A percentile compares a stretch with the other conserved stretches of the same genome.
These are phyloP conservation scores for Bovichtus variegatus DNA, from an alignment of 2,797 vertebrate genomes.

Conservation along the genomic window DNA sequence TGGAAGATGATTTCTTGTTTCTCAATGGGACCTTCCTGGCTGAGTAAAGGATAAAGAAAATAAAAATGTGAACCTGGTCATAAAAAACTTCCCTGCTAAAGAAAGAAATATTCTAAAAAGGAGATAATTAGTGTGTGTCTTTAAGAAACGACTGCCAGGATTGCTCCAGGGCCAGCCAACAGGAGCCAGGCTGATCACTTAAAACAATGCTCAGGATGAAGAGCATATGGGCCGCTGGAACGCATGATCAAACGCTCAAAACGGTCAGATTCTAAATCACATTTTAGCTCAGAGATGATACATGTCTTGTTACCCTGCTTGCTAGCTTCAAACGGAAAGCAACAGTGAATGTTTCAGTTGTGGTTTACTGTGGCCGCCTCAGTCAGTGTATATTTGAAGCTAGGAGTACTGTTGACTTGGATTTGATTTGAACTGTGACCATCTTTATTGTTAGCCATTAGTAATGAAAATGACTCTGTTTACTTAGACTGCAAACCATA, in stretches of 20 bases:
- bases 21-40: too few species aligned
- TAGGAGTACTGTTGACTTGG: neutral
- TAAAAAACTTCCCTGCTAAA: neutral
- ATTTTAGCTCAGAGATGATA: slow-evolving; percentile 1
- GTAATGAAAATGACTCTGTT: slow-evolving; percentile 33
- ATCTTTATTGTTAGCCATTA: slow-evolving; percentile 10
- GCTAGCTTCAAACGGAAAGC: neutral
- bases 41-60: too few species aligned
- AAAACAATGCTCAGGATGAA: neutral
- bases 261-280: neutral
- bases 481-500: slow-evolving; percentile 28
- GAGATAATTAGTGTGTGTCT: slow-evolving; percentile 4
- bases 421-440: slow-evolving; percentile 5
- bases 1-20: too few species aligned
- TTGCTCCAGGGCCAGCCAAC: neutral
- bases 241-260: neutral
- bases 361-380: neutral
- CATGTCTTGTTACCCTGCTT: neutral
- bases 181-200: slow-evolving; percentile 2
- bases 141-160: slow-evolving; percentile 2
- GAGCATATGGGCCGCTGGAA: neutral
- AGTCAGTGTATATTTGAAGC: slow-evolving; percentile 5
- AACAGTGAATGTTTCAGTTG: neutral
- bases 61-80: neutral
- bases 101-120: slow-evolving; percentile 2